Evolutionary conservation across 2,113 vertebrate genomes (phyloP).

Genomic region (Xerus inauris): DNA sequence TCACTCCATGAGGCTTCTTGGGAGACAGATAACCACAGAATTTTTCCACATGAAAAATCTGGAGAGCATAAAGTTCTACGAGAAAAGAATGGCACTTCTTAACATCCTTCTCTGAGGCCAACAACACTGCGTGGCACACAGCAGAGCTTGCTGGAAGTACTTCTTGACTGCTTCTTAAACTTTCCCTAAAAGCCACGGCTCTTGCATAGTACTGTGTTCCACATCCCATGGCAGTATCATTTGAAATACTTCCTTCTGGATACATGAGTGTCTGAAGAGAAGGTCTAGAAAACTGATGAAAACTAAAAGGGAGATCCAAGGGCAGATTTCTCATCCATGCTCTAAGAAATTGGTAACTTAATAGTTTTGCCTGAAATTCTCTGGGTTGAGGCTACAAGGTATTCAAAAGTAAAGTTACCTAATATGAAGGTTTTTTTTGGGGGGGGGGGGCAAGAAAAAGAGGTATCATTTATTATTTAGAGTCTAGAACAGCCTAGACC

Average conservation of each 20-base stretch:
- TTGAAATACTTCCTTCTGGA: neutral
- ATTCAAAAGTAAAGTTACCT: neutral
- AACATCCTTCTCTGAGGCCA: neutral
- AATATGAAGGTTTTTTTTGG: neutral
- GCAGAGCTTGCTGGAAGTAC: neutral
- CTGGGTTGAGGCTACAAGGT: neutral
- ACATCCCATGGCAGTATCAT: neutral
- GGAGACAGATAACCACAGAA: neutral
- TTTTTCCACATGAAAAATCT: conserved; percentile 4
- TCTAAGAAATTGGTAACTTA: neutral
- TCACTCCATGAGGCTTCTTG: neutral
- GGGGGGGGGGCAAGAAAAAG: neutral
- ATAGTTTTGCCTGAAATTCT: neutral
- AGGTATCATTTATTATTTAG: neutral
- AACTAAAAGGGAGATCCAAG: neutral
- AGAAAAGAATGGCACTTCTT: conserved; percentile 42
- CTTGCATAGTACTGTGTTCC: neutral
- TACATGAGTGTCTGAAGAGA: neutral
- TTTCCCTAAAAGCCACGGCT: neutral
- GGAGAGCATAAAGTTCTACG: neutral
- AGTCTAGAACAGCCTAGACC: neutral
- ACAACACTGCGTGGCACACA: neutral
- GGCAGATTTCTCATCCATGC: neutral
- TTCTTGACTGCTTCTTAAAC: conserved; percentile 11
- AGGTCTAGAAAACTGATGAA: neutral